These are phyloP conservation scores for Cryptophagus acutangulus DNA, from an alignment of 2,888 invertebrate species.

Conservation along the genomic window DNA sequence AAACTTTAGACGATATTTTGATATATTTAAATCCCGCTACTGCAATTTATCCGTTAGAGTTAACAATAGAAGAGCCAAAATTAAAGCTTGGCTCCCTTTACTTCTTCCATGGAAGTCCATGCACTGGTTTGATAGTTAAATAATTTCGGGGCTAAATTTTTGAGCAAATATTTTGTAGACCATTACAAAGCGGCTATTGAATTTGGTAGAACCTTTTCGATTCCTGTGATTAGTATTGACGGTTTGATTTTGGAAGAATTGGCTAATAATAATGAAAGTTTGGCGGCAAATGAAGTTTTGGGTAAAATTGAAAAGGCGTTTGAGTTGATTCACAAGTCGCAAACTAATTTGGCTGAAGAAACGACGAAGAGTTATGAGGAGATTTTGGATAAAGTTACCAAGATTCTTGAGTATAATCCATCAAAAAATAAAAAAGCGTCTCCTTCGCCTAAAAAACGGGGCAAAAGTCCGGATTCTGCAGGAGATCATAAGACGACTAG, in stretches of 20 bases:
- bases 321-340: conserved; percentile 17
- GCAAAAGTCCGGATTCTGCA: no score
- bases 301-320: conserved; percentile 32
- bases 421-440: conserved; percentile 9
- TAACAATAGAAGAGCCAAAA: not conserved
- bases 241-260: conserved; percentile 51
- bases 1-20: no score
- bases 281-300: conserved; percentile 34
- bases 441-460: conserved; percentile 19
- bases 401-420: not conserved
- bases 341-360: conserved; percentile 12
- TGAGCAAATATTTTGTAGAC: conserved; percentile 33
- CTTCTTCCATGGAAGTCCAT: conserved; percentile 50
- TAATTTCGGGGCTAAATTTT: conserved; percentile 3
- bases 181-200: conserved; percentile 37
- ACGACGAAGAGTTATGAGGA: conserved; percentile 13
- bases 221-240: conserved; percentile 53
- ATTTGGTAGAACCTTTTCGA: conserved; percentile 45
- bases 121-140: conserved; percentile 38
- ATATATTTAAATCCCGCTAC: no score
- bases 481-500: no score
- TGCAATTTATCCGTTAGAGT: no score
- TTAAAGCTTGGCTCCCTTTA: no score
- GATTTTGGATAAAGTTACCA: conserved; percentile 12
- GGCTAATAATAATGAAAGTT: conserved; percentile 25